phyloP scores from a whole-genome alignment of 1,140 invertebrate genomes.

The Dendrolimus punctatus region DNA sequence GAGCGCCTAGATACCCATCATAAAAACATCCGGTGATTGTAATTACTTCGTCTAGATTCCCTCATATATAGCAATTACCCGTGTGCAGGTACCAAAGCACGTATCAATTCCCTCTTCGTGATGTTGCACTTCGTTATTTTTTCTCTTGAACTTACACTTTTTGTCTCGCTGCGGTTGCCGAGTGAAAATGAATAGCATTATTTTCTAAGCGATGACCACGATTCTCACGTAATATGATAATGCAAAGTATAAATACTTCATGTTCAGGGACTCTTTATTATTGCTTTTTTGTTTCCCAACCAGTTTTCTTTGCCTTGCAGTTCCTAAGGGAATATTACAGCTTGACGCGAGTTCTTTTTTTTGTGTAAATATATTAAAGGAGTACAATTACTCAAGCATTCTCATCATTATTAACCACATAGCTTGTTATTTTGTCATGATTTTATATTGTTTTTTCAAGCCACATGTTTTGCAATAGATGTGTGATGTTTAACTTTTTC shows the following conservation, averaged over 20 bases:
- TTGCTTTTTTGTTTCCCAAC: slow-evolving; percentile 56
- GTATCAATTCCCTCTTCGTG: neutral
- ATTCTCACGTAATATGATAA: slow-evolving; percentile 70
- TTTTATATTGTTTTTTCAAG: no score
- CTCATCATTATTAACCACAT: no score
- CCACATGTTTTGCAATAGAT: no score
- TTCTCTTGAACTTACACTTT: slow-evolving; percentile 20
- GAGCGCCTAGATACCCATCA: no score
- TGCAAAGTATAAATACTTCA: slow-evolving; percentile 68
- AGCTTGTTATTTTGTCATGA: no score
- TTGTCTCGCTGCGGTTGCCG: slow-evolving; percentile 33
- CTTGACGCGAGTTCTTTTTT: neutral
- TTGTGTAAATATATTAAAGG: no score
- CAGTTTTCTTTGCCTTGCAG: slow-evolving; percentile 44
- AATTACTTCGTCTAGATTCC: no score
- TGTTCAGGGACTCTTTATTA: slow-evolving; percentile 52
- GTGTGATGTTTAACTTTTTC: no score
- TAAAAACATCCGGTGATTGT: neutral
- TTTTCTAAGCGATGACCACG: slow-evolving; percentile 66
- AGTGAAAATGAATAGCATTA: slow-evolving; percentile 65
- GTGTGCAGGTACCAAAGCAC: neutral
- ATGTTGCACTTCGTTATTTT: neutral
- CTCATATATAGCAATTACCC: neutral
- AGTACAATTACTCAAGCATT: no score
- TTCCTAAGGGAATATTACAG: slow-evolving; percentile 40